Evolutionary conservation across 2,113 vertebrate genomes (phyloP).

Genomic region (Oxyura jamaicensis): DNA sequence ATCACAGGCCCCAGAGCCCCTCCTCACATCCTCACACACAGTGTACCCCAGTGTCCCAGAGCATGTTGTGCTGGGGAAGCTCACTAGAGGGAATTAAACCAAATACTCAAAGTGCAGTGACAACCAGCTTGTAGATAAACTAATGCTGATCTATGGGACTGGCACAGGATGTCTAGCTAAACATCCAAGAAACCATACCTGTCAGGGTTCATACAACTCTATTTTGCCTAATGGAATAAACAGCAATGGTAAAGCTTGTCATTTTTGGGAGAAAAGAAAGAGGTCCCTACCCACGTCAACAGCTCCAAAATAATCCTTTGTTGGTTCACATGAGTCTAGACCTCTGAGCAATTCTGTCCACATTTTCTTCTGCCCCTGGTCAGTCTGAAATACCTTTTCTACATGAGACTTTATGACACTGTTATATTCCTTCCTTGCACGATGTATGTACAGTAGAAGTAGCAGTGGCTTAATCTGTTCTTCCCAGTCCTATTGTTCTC

Average conservation of each 20-base stretch:
- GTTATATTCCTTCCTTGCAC: not conserved
- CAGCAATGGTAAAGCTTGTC: not conserved
- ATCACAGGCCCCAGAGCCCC: not conserved
- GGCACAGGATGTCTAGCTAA: not conserved
- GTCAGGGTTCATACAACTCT: not conserved
- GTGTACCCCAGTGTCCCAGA: not conserved
- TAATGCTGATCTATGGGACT: not conserved
- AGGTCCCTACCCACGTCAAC: not conserved
- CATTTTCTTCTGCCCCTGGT: not conserved
- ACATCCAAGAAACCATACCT: not conserved
- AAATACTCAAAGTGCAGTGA: not conserved
- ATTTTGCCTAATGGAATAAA: not conserved
- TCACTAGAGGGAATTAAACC: not conserved
- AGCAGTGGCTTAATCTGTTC: not conserved
- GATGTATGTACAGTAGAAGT: not conserved
- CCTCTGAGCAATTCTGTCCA: not conserved
- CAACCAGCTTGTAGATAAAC: not conserved
- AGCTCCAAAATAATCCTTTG: not conserved
- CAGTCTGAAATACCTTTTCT: not conserved
- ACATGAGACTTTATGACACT: not conserved
- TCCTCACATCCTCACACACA: not conserved
- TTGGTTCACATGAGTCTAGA: not conserved
- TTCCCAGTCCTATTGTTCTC: not conserved
- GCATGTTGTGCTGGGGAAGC: accelerated
- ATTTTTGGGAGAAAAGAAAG: not conserved